These are phyloP conservation scores for Leucophenga maculata DNA, from an alignment of 2,888 invertebrate species.

Conservation along the genomic window DNA sequence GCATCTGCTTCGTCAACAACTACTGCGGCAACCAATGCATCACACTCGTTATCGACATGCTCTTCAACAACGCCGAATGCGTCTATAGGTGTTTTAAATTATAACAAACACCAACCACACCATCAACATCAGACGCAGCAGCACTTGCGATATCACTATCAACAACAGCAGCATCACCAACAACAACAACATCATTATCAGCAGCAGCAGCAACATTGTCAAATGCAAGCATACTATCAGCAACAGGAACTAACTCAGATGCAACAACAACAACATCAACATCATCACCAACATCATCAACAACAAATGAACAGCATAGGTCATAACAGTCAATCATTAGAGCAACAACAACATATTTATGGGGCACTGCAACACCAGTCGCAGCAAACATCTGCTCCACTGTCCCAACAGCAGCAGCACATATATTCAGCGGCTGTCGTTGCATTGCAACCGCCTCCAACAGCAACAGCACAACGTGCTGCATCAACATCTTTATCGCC, in stretches of 20 bases:
- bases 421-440: slow-evolving; percentile 44
- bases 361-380: slow-evolving; percentile 34
- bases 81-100: slow-evolving; percentile 3
- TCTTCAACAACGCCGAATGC: not conserved
- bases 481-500: slow-evolving; percentile 41
- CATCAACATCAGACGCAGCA: slow-evolving; percentile 24
- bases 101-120: slow-evolving; percentile 33
- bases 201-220: slow-evolving; percentile 19
- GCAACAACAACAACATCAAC: slow-evolving; percentile 49
- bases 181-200: slow-evolving; percentile 46
- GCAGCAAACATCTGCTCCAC: slow-evolving; percentile 36
- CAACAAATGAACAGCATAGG: slow-evolving; percentile 47
- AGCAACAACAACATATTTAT: slow-evolving; percentile 38
- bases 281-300: slow-evolving; percentile 38
- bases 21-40: slow-evolving; percentile 35
- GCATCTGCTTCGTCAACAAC: slow-evolving; percentile 42
- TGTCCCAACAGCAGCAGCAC: slow-evolving; percentile 42
- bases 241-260: slow-evolving; percentile 40
- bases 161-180: slow-evolving; percentile 45
- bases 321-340: slow-evolving; percentile 43
- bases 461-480: not conserved
- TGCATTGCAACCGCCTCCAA: slow-evolving; percentile 32
- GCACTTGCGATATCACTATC: slow-evolving; percentile 20
- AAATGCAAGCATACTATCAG: slow-evolving; percentile 47
- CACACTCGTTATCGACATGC: slow-evolving; percentile 29